Percentiles rank a stretch among this genome's conserved stretches.
Conservation (phyloP, 1,140 invertebrate species). For the silkworm (Bombyx mori) region ASM3026992v2 NC_085110.1:3284001-3284500, state of each 20-base stretch:
- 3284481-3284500: too few species aligned
- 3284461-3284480: too few species aligned
- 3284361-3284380: too few species aligned
- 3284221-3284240: slow-evolving; percentile 51
- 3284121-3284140: slow-evolving; percentile 72
- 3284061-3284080: slow-evolving; percentile 72
- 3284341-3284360: too few species aligned
- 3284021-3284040: slow-evolving; percentile 60
- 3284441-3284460: too few species aligned
- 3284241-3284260: slow-evolving; percentile 52
- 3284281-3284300: slow-evolving; percentile 59
- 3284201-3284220: slow-evolving; percentile 43
- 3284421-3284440: too few species aligned
- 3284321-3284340: too few species aligned
- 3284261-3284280: slow-evolving; percentile 43
- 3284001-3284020: slow-evolving; percentile 73
- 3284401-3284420: too few species aligned
- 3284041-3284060: slow-evolving; percentile 64
- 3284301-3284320: slow-evolving; percentile 22
- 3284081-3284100: slow-evolving; percentile 71
- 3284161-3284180: slow-evolving; percentile 38
- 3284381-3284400: too few species aligned
- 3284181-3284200: slow-evolving; percentile 60
- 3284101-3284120: slow-evolving; percentile 72
- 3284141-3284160: slow-evolving; percentile 51